A percentile compares a stretch with the other conserved stretches of the same genome.
Conservation (phyloP, 2,797 vertebrate species). For the Dipus sagitta region DNA sequence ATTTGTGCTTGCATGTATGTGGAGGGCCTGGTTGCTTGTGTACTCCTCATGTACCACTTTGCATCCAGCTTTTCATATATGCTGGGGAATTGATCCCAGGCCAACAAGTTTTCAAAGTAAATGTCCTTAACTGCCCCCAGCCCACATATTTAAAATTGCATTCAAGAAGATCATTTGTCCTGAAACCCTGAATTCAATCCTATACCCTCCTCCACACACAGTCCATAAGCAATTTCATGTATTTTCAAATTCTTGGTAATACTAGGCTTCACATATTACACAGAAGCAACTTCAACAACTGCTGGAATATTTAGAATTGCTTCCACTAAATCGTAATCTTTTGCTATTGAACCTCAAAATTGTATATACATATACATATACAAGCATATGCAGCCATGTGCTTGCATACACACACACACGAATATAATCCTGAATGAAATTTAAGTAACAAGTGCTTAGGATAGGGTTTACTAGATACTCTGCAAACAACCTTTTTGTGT, state of each 20-base stretch:
- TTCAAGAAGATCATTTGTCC: no score
- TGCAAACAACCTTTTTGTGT: conserved; percentile 28
- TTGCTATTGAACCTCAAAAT: conserved; percentile 32
- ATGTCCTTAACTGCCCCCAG: no score
- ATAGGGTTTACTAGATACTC: conserved; percentile 11
- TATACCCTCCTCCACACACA: no score
- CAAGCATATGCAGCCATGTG: no score
- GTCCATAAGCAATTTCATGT: neutral
- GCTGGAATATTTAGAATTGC: neutral
- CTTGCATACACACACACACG: no score
- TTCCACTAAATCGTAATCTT: conserved; percentile 20
- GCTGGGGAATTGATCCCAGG: no score
- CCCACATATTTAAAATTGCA: neutral
- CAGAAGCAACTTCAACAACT: neutral
- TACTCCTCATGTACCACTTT: no score
- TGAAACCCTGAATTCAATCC: neutral
- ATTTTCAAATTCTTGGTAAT: conserved; percentile 49
- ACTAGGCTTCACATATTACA: neutral
- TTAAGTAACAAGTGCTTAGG: neutral
- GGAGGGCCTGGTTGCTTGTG: no score
- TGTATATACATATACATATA: neutral
- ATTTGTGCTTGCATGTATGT: no score
- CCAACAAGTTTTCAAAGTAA: no score
- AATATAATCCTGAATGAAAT: neutral
- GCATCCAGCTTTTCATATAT: no score